Percentiles rank a stretch among this genome's conserved stretches.
Conservation (phyloP, 1,140 invertebrate genomes). For the Ceratina japonica region DNA sequence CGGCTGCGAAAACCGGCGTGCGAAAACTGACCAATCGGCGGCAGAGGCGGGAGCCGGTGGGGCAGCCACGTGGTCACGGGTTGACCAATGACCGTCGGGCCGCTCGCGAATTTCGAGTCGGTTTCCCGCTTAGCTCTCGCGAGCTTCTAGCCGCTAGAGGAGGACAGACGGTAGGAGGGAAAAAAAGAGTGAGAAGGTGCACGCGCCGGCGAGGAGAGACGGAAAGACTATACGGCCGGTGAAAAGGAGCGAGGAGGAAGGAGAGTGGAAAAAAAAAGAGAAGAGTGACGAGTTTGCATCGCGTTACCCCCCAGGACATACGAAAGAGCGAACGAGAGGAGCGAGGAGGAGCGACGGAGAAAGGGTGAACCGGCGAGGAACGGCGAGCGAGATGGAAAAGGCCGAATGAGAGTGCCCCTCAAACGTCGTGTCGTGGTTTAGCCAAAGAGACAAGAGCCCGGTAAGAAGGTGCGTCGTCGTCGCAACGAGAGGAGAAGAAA, state of each 20-base stretch:
- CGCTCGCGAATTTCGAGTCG: conserved; percentile 67
- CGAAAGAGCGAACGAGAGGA: conserved; percentile 41
- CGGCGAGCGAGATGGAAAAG: conserved; percentile 47
- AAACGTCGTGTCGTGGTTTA: conserved; percentile 58
- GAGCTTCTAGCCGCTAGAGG: conserved; percentile 49
- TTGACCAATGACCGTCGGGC: conserved; percentile 54
- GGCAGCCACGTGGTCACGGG: conserved; percentile 68
- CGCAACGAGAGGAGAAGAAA: conserved; percentile 19
- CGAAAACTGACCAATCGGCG: conserved; percentile 69
- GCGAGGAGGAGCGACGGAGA: conserved; percentile 47
- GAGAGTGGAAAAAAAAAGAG: conserved; percentile 37
- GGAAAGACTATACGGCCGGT: conserved; percentile 25
- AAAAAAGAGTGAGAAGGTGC: conserved; percentile 41
- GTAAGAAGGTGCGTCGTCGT: conserved; percentile 63
- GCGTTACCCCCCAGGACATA: conserved; percentile 61
- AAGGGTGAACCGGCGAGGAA: conserved; percentile 7
- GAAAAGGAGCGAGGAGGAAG: conserved; percentile 49
- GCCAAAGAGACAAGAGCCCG: conserved; percentile 62
- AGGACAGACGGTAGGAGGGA: conserved; percentile 33
- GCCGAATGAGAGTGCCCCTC: conserved; percentile 58
- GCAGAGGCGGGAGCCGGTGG: conserved; percentile 65
- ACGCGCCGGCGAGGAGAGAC: conserved; percentile 40
- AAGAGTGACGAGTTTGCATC: conserved; percentile 76
- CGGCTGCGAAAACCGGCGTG: conserved; percentile 69
- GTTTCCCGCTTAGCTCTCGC: conserved; percentile 54